Evolutionary conservation across 53 echinoderm and acorn worm species (phyloP), one percentile per base, ranked within the genome.

Genomic region (Mesocentrotus franciscanus): DNA sequence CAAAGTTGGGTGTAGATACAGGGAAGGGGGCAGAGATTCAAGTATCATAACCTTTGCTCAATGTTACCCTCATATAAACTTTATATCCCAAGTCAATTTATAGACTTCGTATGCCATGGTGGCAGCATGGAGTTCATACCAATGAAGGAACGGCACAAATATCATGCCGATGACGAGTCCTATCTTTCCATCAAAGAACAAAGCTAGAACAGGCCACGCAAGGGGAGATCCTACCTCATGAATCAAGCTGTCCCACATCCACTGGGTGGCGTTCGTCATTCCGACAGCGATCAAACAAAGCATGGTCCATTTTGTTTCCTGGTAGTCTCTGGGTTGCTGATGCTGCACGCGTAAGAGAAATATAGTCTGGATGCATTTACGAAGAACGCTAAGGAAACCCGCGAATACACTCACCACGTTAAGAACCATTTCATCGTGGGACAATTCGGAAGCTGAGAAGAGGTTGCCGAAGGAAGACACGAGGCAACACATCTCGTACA

Each of bases 201-300:
- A 24, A 4, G n/a, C 87, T 2, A 87, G 29, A 29, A 57, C 87
- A 58, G 87, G 87, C 87, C 87, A 87, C 9, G 87, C 87, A 10
- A 87, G 26, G 13, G 87, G 87, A n/a, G 87, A 87, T 14, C n/a
- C n/a, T 87, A 15, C 87, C 29, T 87, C 58, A 18, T 87, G 87
- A 18, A 87, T 87, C 87, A 87, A 27, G 27, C 87, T 87, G 58
- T 87, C 57, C 87, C 87, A 87, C 27, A 87, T n/a, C 87, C 87
- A 87, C 58, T 87, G 87, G 8, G 58, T 87, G 5, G 87, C 87
- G 87, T 58, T 87, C 9, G 58, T 58, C 34, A 87, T 58, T 27
- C 87, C 87, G 13, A 87, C 87, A 87, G 22, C 57, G n/a, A 87
- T 58, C 17, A 87, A 58, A 27, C 87, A 87, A 15, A 87, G 3